Percentiles rank a stretch among this genome's conserved stretches.
Evolutionary conservation across 2,888 invertebrate species (phyloP).

Genomic region (Thymelicus sylvestris): DNA sequence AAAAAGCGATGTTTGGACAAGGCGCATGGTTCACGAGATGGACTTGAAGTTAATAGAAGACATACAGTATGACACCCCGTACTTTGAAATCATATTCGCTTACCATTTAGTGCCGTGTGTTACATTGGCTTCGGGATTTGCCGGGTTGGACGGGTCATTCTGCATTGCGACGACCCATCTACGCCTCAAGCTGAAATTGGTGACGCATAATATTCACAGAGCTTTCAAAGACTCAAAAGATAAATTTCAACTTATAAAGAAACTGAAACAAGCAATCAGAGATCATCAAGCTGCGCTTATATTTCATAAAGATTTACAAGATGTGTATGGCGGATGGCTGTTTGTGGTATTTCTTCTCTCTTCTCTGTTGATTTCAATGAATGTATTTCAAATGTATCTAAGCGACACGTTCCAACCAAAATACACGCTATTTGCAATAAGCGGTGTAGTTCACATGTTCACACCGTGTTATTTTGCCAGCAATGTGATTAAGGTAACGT

Average conservation of each 20-base stretch:
- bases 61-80: constrained; percentile 64
- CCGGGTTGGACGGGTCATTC: constrained; percentile 68
- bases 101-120: constrained; percentile 59
- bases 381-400: constrained; percentile 63
- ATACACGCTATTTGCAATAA: constrained; percentile 58
- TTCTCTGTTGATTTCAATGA: constrained; percentile 62
- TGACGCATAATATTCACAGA: constrained; percentile 55
- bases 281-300: constrained; percentile 63
- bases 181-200: constrained; percentile 63
- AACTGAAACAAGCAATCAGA: constrained; percentile 55
- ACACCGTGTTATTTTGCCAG: constrained; percentile 66
- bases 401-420: constrained; percentile 57
- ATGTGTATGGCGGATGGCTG: constrained; percentile 65
- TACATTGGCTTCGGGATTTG: constrained; percentile 57
- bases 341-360: constrained; percentile 62
- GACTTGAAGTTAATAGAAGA: constrained; percentile 61
- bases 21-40: constrained; percentile 68
- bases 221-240: constrained; percentile 55
- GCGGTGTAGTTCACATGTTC: constrained; percentile 62
- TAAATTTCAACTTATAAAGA: constrained; percentile 49
- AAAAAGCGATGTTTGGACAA: constrained; percentile 54
- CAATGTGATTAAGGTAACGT: constrained; percentile 59
- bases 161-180: constrained; percentile 68
- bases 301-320: constrained; percentile 59
- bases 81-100: constrained; percentile 63